Evolutionary conservation across 1,140 invertebrate genomes (phyloP), one percentile per base, ranked within the genome.

Genomic region (Agrypnia vestita): DNA sequence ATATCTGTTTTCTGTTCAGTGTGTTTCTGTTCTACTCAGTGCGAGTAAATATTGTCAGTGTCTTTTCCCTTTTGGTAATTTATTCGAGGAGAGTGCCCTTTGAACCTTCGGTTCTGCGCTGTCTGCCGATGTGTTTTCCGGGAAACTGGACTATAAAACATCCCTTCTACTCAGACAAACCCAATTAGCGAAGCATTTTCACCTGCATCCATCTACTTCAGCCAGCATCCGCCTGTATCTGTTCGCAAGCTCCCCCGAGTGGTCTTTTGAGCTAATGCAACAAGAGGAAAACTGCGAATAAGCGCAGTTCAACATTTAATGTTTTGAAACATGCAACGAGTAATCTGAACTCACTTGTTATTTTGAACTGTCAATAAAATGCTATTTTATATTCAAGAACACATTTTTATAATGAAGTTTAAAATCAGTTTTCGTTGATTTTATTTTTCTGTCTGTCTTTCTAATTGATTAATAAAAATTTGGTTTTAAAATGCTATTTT

Each of bases 161-260:
- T n/a, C 61, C 61, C 61, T 64, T 35, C 19, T 21, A 19, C 55
- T 21, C 17, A 59, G 55, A 64, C 35, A 44, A 64, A 43, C 61
- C 61, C 25, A 64, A 64, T 64, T 64, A 64, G 61, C 10, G 21
- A 35, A 64, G 35, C 35, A 35, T 43, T 35, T 43, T 43, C 61
- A 64, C 61, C 61, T 64, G 61, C 61, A 64, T 64, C 35, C 21
- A n/a, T 43, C 25, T 43, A 7, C 21, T 59, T 59, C 17, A 59
- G 21, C 17, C 55, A 59, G 21, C 55, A 59, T 59, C 17, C 12
- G n/a, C 21, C n/a, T 59, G 15, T 59, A 3, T 10, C 13, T 21
- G 55, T 19, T 56, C 53, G n/a, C n/a, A 1, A 56, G 55, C 9
- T 19, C 55, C 55, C 15, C 15, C 15, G 55, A 59, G 55, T 59